A percentile compares a stretch with the other conserved stretches of the same genome.
phyloP scores from a whole-genome alignment of 2,113 vertebrate species.

The Microcebus tavaratra region DNA sequence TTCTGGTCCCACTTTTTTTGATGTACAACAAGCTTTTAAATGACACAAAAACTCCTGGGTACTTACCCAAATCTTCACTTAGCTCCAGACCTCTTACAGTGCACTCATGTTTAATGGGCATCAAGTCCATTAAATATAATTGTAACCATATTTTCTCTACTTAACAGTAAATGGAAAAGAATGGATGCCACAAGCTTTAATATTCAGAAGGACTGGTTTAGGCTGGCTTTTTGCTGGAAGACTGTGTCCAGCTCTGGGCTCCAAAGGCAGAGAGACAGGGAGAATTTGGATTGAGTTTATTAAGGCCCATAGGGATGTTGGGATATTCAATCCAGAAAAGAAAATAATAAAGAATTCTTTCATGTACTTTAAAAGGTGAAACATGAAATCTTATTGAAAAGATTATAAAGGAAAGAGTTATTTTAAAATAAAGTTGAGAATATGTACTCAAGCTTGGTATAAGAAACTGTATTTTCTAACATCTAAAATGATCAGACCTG shows the following conservation, averaged over 20 bases:
- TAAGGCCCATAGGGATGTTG: not conserved
- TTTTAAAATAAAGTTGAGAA: not conserved
- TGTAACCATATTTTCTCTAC: constrained; percentile 57
- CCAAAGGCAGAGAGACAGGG: not conserved
- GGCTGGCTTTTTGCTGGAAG: constrained; percentile 39
- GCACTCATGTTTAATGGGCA: constrained; percentile 51
- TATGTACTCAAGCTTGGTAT: not conserved
- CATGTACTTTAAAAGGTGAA: not conserved
- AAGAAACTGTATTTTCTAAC: constrained; percentile 3
- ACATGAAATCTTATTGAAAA: not conserved
- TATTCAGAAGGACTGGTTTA: constrained; percentile 43
- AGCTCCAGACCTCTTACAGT: not conserved
- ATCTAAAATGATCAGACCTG: not conserved
- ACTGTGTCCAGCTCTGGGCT: not conserved
- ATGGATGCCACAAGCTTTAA: constrained; percentile 46
- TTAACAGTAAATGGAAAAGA: constrained; percentile 64
- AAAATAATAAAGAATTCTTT: not conserved
- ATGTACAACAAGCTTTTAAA: constrained; percentile 5
- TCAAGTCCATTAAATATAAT: constrained; percentile 65
- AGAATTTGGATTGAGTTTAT: constrained; percentile 10
- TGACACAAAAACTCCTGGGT: constrained; percentile 1
- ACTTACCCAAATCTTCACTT: constrained; percentile 54
- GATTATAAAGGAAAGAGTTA: not conserved
- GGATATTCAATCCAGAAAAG: not conserved
- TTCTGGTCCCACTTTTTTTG: not conserved